Base-by-base conservation (phyloP, 2,888 invertebrate genomes). In the Synanthedon myopaeformis region DNA sequence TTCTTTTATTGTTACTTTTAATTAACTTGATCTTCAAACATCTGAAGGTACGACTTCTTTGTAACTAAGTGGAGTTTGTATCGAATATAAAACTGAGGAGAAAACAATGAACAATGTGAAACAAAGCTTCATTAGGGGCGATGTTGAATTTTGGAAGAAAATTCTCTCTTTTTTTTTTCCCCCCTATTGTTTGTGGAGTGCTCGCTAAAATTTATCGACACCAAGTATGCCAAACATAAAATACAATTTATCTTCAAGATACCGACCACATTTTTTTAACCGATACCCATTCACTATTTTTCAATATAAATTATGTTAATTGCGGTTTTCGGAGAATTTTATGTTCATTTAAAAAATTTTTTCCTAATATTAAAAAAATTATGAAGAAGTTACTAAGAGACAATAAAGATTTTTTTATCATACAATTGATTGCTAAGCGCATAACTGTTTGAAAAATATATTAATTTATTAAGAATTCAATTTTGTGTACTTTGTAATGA, bases 1-100 rank as follows among this genome's bases (percentile, higher is more conserved):
- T 75, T 72, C 74, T 77, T 35, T 35, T 76, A 79, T 79, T 79
- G 75, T 74, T 35, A 35, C 74, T 79, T 79, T 76, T 78, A 80
- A 78, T 79, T 78, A 76, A 71, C 61, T 57, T 65, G 57, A 66
- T 67, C 67, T 53, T 56, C 54, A 53, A 52, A 49, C 49, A 49
- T 49, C 12, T 19, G 49, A 54, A 56, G 54, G 56, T 55, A 52
- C 51, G 52, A 52, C 52, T 42, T 42, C 54, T 53, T 53, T 52
- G 49, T 52, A 42, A 52, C 41, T 10, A 11, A 17, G 42, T 45
- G 42, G 14, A 52, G 42, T 42, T 42, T 23, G 42, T 19, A 42
- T 52, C 35, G 52, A 52, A 42, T 42, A 51, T 35, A 51, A 41
- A 51, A 23, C n/a, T 35, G 35, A 35, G 10, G 35, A 41, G 8